Evolutionary conservation across 30 jellyfish, hydroid and myxozoan species (phyloP).

Genomic region (Chrysaora quinquecirrha): DNA sequence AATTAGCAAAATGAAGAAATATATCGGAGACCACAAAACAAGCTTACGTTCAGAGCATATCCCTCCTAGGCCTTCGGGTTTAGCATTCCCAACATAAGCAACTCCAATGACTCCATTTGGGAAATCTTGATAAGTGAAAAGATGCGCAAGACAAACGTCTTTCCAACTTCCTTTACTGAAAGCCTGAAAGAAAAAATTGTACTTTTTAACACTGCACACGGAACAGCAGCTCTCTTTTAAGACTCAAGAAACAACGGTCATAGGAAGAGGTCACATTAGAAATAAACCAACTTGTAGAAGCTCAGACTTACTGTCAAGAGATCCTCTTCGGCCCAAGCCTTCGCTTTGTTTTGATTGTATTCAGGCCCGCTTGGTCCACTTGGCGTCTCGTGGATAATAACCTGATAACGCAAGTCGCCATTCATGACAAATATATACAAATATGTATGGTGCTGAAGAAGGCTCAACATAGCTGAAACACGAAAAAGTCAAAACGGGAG

Average conservation of each 20-base stretch:
- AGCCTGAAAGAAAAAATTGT: conserved; percentile 60
- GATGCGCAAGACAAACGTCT: conserved; percentile 83
- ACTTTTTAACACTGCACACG: too few species aligned
- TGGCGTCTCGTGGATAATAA: conserved; percentile 52
- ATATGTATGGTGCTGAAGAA: too few species aligned
- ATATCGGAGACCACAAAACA: too few species aligned
- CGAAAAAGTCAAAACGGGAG: too few species aligned
- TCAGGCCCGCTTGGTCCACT: conserved; percentile 50
- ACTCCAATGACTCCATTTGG: conserved; percentile 91
- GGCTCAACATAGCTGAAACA: too few species aligned
- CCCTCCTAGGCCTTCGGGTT: conserved; percentile 69
- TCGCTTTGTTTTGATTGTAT: conserved; percentile 29
- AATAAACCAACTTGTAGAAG: too few species aligned
- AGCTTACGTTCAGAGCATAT: conserved; percentile 74
- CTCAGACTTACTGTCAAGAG: conserved; percentile 48
- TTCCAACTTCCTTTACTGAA: conserved; percentile 83
- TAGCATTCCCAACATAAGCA: conserved; percentile 88
- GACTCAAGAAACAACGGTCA: too few species aligned
- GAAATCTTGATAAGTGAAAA: conserved; percentile 91
- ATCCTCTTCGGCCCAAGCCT: conserved; percentile 58
- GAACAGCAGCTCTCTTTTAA: too few species aligned
- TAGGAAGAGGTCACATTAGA: too few species aligned
- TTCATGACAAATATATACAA: too few species aligned
- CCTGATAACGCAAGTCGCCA: conserved; percentile 21
- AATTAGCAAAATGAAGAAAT: not conserved